Percentiles rank a stretch among this genome's conserved stretches.
Conservation (phyloP, 1,140 invertebrate species). For the Musca vetustissima region DNA sequence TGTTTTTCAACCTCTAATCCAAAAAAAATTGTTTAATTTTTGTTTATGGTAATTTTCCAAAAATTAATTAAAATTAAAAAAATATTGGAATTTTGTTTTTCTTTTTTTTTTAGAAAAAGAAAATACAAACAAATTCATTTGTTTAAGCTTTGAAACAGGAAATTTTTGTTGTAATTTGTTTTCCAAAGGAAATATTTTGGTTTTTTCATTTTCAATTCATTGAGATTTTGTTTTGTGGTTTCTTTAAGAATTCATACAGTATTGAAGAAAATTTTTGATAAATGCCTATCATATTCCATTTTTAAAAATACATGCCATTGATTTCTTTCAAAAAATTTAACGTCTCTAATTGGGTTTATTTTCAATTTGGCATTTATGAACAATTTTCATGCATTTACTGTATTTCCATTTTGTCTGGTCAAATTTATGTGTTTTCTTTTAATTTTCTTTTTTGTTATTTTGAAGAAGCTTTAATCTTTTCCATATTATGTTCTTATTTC, state of each 20-base stretch:
- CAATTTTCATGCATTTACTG: slow-evolving; percentile 16
- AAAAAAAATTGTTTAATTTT: too few species aligned
- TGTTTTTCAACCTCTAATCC: too few species aligned
- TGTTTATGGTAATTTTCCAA: too few species aligned
- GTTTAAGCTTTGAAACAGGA: neutral
- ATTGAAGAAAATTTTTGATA: slow-evolving; percentile 22
- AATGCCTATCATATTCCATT: neutral
- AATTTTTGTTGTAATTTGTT: slow-evolving; percentile 1
- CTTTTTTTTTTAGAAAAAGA: too few species aligned
- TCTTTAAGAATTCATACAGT: neutral
- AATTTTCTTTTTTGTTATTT: neutral
- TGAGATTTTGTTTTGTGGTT: slow-evolving; percentile 1
- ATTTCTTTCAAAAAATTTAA: neutral
- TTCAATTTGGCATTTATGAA: slow-evolving; percentile 8
- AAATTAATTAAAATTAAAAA: too few species aligned
- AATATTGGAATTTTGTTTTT: too few species aligned
- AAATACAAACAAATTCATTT: too few species aligned
- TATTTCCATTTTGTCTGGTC: neutral
- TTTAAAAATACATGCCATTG: neutral
- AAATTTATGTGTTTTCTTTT: neutral
- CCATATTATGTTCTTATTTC: neutral
- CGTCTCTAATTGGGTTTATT: neutral
- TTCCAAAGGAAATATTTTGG: neutral
- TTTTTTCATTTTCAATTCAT: neutral
- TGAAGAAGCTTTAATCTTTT: neutral